Percentiles rank a stretch among this genome's conserved stretches.
phyloP scores from a whole-genome alignment of 2,888 invertebrate genomes.

The Colostygia pectinataria region DNA sequence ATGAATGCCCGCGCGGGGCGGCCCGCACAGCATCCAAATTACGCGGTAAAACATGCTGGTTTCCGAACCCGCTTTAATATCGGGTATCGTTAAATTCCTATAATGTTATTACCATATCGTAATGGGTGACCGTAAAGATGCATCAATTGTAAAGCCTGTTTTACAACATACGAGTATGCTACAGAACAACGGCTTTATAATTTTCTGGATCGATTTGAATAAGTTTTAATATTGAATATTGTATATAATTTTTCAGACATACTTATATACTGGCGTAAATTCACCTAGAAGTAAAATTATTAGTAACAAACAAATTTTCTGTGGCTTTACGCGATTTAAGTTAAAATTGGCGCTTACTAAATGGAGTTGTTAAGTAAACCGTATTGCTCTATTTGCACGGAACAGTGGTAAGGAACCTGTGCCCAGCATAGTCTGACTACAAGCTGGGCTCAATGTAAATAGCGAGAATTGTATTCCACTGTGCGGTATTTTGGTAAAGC shows the following conservation, averaged over 20 bases:
- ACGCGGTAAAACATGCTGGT: constrained; percentile 51
- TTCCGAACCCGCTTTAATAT: constrained; percentile 48
- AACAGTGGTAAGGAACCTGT: constrained; percentile 2
- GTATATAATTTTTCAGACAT: no score
- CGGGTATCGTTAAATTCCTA: constrained; percentile 46
- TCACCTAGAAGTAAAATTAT: no score
- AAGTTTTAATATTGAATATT: no score
- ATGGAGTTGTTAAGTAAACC: constrained; percentile 4
- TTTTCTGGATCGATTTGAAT: no score
- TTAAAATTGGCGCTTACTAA: background rate
- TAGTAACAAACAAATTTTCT: no score
- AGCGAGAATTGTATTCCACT: constrained; percentile 8
- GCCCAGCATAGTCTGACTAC: constrained; percentile 4
- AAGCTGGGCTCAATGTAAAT: constrained; percentile 4
- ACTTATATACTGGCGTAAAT: no score
- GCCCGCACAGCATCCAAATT: constrained; percentile 31
- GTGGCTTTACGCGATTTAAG: no score
- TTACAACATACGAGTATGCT: constrained; percentile 17
- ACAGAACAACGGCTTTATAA: constrained; percentile 4
- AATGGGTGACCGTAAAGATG: constrained; percentile 31
- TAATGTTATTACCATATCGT: constrained; percentile 40
- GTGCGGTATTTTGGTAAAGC: constrained; percentile 8
- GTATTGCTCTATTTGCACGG: constrained; percentile 13
- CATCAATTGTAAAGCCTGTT: constrained; percentile 21
- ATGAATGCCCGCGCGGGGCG: constrained; percentile 48